These are phyloP conservation scores for Labrus mixtus DNA, from an alignment of 2,113 vertebrate genomes.

Conservation along the genomic window DNA sequence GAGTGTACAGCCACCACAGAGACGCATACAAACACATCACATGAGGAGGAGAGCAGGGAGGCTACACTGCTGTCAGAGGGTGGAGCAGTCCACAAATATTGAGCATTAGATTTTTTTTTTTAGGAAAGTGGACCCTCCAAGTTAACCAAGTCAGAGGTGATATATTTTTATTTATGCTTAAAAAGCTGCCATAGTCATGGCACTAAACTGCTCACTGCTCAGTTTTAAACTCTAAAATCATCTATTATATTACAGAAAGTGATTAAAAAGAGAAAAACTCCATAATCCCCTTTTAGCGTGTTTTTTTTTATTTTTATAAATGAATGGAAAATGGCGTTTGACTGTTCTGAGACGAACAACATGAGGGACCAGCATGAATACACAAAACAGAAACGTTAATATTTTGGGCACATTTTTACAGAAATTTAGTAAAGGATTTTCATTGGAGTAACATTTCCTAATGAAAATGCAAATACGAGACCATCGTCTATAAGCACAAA, in stretches of 20 bases:
- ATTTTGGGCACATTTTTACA: too few species aligned
- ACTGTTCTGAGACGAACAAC: too few species aligned
- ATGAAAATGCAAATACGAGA: too few species aligned
- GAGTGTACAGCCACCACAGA: slow-evolving; percentile 74
- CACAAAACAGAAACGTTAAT: too few species aligned
- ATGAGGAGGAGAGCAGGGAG: slow-evolving; percentile 13
- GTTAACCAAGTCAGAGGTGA: neutral
- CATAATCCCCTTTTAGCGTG: too few species aligned
- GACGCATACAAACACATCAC: slow-evolving; percentile 66
- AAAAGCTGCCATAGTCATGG: slow-evolving; percentile 10
- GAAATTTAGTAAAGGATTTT: too few species aligned
- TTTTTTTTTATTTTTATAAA: too few species aligned
- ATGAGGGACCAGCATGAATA: too few species aligned
- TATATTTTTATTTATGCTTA: neutral
- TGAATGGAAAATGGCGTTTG: too few species aligned
- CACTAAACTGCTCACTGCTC: neutral
- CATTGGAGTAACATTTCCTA: too few species aligned
- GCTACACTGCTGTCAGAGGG: slow-evolving; percentile 29
- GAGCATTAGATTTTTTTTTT: slow-evolving; percentile 7
- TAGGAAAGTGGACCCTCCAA: neutral
- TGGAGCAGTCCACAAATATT: slow-evolving; percentile 25
- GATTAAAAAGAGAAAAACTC: neutral
- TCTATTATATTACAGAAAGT: neutral
- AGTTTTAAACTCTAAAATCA: neutral
- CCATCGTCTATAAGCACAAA: too few species aligned